Percentiles rank a stretch among this genome's conserved stretches.
phyloP scores from a whole-genome alignment of 2,113 vertebrate genomes.

The Daphoenositta chrysoptera region DNA sequence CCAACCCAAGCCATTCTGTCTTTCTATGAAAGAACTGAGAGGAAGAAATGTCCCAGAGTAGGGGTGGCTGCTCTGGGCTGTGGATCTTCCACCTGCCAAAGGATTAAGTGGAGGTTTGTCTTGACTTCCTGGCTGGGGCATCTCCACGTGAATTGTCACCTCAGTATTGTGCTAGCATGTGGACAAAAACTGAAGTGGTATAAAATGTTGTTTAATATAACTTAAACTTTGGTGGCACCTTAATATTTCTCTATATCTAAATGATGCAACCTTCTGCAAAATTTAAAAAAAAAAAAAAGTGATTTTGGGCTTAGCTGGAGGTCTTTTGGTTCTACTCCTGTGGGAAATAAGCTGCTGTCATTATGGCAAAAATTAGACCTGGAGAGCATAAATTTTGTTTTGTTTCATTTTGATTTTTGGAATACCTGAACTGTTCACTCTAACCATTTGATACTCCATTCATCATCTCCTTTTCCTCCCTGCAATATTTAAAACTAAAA shows the following conservation, averaged over 20 bases:
- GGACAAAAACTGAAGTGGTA: neutral
- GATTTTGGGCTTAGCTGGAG: neutral
- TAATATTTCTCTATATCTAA: neutral
- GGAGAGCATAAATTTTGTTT: neutral
- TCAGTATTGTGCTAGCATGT: neutral
- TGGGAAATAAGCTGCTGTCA: neutral
- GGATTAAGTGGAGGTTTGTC: neutral
- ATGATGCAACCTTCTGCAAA: neutral
- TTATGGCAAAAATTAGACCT: neutral
- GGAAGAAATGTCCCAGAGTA: neutral
- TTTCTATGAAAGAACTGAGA: neutral
- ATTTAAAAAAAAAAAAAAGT: neutral
- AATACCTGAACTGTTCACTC: neutral
- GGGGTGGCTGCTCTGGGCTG: neutral
- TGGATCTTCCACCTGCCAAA: neutral
- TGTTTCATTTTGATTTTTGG: neutral
- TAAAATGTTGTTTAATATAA: neutral
- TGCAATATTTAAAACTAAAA: constrained; percentile 30
- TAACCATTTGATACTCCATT: neutral
- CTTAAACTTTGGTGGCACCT: neutral
- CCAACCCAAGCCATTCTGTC: neutral
- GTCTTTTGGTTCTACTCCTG: neutral
- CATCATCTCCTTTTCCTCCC: neutral
- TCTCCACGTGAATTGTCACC: neutral
- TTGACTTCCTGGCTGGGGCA: neutral